Evolutionary conservation across 2,888 invertebrate species (phyloP), one percentile per base, ranked within the genome.

Genomic region (Eupithecia dodoneata): DNA sequence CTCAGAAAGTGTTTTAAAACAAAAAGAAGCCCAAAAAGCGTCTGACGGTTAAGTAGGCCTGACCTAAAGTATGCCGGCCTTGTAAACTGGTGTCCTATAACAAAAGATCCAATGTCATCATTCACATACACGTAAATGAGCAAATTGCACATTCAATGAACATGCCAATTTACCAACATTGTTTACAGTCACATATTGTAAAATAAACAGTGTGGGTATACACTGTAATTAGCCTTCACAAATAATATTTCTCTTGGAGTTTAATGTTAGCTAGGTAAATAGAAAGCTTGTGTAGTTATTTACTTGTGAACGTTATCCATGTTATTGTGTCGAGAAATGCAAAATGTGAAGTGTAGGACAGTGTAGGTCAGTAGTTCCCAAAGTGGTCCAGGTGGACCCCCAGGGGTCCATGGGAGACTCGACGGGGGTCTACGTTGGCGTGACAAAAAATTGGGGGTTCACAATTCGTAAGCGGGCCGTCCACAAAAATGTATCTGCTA

Each of bases 11-110:
- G 87, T 91, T 92, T 83, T 78, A 83, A 18, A 85, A 82, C 83
- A 82, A 87, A 85, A 87, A 81, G 85, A 88, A 92, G 92, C 90
- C 71, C n/a, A 78, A 83, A 77, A 93, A 93, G 93, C 93, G 81
- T 87, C 90, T 91, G 90, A 88, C 88, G 87, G 85, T 85, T 85
- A 89, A 87, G 83, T 83, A 86, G 90, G 92, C 92, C 94, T 94
- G 93, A 94, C 94, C 94, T 94, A 94, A 94, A 91, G 86, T 92
- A 94, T 87, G 94, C 93, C 84, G 94, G 93, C 91, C 94, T 93
- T 92, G 94, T 90, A 90, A 90, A 94, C 94, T 90, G 94, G 94
- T 91, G 88, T 90, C 94, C 95, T 95, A 95, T 92, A 95, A 95
- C 94, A 94, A 94, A 94, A 89, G 88, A 92, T 89, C 83, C 80